phyloP scores from a whole-genome alignment of 2,888 invertebrate species.

The Cecidostiba fungosa region DNA sequence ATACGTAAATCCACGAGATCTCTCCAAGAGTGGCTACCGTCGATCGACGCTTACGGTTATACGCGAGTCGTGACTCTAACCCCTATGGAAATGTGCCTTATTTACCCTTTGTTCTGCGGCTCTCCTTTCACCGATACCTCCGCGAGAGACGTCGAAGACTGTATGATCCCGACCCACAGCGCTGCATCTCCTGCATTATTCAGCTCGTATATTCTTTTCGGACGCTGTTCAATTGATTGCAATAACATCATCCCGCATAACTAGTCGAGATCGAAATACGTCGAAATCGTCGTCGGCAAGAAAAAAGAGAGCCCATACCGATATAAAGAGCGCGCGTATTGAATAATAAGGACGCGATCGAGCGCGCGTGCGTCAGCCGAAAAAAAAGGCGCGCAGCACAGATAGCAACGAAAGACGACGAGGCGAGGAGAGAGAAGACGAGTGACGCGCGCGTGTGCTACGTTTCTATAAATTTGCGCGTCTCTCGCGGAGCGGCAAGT shows the following conservation, averaged over 20 bases:
- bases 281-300: slow-evolving; percentile 37
- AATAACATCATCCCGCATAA: neutral
- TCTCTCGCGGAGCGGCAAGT: slow-evolving; percentile 35
- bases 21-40: slow-evolving; percentile 68
- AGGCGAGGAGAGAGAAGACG: slow-evolving; percentile 14
- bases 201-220: neutral
- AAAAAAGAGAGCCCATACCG: neutral
- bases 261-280: neutral
- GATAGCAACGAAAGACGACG: neutral
- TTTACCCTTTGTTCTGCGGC: neutral
- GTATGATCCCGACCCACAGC: neutral
- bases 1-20: slow-evolving; percentile 76
- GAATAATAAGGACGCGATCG: slow-evolving; percentile 66
- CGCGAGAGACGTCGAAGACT: neutral
- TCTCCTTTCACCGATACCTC: neutral
- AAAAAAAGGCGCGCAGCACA: neutral
- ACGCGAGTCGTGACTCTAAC: slow-evolving; percentile 69
- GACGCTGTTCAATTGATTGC: neutral
- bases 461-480: slow-evolving; percentile 32
- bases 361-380: slow-evolving; percentile 27
- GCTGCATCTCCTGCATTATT: slow-evolving; percentile 40
- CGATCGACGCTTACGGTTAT: slow-evolving; percentile 64
- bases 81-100: neutral
- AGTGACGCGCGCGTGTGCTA: slow-evolving; percentile 22
- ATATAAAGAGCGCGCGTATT: slow-evolving; percentile 60